These are phyloP conservation scores for Alectura lathami DNA, from an alignment of 2,113 vertebrate species.

Conservation along the genomic window DNA sequence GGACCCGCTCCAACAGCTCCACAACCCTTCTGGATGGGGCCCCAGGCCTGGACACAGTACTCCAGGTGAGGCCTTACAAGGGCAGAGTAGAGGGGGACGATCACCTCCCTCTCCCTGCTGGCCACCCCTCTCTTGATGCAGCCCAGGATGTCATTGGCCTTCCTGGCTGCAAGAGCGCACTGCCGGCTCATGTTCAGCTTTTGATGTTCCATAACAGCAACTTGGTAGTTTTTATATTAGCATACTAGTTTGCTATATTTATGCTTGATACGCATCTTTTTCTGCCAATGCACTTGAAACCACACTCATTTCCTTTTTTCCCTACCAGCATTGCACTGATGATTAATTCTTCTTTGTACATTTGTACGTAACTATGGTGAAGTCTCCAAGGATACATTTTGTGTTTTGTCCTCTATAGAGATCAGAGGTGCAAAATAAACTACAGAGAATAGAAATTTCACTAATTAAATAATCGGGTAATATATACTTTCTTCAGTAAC, in stretches of 20 bases:
- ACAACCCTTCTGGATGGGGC: no score
- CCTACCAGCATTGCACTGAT: background rate
- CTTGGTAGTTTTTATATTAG: background rate
- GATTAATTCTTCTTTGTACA: background rate
- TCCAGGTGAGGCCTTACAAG: no score
- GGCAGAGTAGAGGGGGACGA: no score
- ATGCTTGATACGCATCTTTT: background rate
- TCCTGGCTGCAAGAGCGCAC: no score
- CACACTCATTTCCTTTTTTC: background rate
- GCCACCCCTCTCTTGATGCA: no score
- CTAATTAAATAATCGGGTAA: background rate
- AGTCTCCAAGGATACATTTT: background rate
- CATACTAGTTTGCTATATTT: background rate
- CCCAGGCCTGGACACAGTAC: no score
- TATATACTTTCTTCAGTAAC: background rate
- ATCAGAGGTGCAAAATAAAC: background rate
- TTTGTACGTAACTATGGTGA: background rate
- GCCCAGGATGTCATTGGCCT: no score
- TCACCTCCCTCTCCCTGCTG: no score
- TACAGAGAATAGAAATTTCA: background rate
- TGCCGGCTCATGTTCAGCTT: no score
- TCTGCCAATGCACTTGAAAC: background rate
- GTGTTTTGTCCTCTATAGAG: background rate
- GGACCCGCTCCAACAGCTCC: no score
- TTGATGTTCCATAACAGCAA: background rate